phyloP scores from a whole-genome alignment of 2,797 vertebrate species.

The Enteromius trimaculatus region DNA sequence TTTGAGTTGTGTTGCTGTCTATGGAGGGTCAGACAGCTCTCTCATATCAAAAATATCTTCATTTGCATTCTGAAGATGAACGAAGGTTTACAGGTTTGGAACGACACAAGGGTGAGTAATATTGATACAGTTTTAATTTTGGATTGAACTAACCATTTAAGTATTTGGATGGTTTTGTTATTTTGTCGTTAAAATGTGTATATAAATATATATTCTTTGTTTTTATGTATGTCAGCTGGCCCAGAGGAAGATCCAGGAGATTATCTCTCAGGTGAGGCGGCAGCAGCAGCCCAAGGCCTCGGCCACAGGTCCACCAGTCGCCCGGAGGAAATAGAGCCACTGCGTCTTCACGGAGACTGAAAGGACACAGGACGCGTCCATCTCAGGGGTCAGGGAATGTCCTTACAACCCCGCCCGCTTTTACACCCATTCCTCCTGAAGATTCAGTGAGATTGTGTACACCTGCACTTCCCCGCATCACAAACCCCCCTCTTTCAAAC shows the following conservation, averaged over 20 bases:
- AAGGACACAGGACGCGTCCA: conserved; percentile 73
- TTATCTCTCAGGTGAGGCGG: conserved; percentile 96
- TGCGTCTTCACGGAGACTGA: conserved; percentile 78
- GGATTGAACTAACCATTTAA: too few species aligned
- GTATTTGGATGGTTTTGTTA: too few species aligned
- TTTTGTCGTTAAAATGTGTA: too few species aligned
- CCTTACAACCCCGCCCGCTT: conserved; percentile 79
- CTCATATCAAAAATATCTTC: too few species aligned
- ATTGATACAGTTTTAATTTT: too few species aligned
- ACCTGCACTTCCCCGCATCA: conserved; percentile 20
- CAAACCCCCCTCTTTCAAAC: conserved; percentile 46
- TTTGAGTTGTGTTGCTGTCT: too few species aligned
- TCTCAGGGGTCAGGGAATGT: conserved; percentile 74
- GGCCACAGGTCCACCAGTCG: conserved; percentile 84
- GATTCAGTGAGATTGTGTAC: conserved; percentile 81
- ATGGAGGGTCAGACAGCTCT: too few species aligned
- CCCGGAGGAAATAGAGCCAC: conserved; percentile 88
- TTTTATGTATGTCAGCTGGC: conserved; percentile 82
- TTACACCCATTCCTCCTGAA: conserved; percentile 85
- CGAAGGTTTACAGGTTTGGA: too few species aligned
- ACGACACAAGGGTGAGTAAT: too few species aligned
- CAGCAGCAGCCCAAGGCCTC: conserved; percentile 89
- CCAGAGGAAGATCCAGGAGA: conserved; percentile 99
- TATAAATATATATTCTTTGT: neutral
- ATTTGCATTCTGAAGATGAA: too few species aligned